These are phyloP conservation scores for Pygoscelis adeliae DNA, from an alignment of 2,113 vertebrate genomes.

Conservation along the genomic window DNA sequence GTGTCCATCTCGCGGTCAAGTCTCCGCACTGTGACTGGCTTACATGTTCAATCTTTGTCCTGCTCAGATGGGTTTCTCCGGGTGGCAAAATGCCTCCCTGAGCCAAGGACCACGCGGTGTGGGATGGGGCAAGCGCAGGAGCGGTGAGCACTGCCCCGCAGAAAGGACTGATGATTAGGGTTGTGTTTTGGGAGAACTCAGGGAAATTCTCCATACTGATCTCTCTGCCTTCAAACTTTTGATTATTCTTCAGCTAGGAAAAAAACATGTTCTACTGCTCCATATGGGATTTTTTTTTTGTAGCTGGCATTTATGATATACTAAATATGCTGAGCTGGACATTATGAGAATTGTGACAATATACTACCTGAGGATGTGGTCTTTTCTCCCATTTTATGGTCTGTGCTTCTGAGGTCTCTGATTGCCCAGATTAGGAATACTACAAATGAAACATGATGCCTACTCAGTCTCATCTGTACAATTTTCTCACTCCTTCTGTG, in stretches of 20 bases:
- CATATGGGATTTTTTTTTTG: background rate
- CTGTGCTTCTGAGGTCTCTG: background rate
- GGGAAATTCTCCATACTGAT: background rate
- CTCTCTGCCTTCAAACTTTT: background rate
- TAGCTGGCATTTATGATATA: background rate
- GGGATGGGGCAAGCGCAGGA: background rate
- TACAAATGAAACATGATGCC: background rate
- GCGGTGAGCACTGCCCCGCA: rapidly evolving
- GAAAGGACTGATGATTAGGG: background rate
- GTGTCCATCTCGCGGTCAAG: rapidly evolving
- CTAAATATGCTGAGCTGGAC: background rate
- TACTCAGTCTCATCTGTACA: background rate
- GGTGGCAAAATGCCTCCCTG: background rate
- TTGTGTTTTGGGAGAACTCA: background rate
- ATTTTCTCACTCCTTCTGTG: background rate
- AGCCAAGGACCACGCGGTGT: background rate
- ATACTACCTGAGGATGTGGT: background rate
- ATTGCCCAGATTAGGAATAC: background rate
- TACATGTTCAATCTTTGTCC: background rate
- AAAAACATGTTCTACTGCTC: background rate
- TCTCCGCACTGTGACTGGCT: background rate
- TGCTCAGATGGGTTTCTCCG: background rate
- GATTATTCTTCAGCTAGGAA: background rate
- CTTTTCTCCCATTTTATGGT: background rate
- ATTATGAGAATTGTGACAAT: background rate